Conservation (phyloP, 2,797 vertebrate genomes). For the Clangula hyemalis region DNA sequence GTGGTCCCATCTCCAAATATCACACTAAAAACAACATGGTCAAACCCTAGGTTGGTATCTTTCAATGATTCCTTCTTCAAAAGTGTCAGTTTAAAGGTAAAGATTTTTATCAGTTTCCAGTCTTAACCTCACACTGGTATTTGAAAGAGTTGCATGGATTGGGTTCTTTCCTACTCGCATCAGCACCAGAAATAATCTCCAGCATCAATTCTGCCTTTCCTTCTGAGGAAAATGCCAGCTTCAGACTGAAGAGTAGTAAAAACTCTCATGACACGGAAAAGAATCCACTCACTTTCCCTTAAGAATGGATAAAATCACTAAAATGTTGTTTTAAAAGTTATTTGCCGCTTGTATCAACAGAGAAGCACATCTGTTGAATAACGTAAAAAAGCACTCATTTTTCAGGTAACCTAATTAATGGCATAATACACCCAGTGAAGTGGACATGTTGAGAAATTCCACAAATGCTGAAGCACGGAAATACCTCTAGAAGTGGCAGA, state of each 20-base stretch:
- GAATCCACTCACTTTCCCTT: not conserved
- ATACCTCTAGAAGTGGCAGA: not conserved
- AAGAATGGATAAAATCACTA: not conserved
- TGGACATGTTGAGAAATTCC: not conserved
- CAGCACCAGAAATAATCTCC: constrained; percentile 4
- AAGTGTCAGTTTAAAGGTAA: constrained; percentile 60
- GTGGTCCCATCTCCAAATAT: constrained; percentile 42
- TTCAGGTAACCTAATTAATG: not conserved
- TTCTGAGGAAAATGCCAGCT: not conserved
- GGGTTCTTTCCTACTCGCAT: constrained; percentile 6
- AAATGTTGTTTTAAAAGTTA: not conserved
- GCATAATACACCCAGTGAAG: not conserved
- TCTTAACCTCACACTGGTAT: constrained; percentile 20
- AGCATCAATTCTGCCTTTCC: not conserved
- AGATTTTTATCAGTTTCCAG: constrained; percentile 43
- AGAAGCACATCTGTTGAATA: not conserved
- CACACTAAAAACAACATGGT: constrained; percentile 23
- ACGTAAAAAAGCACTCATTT: not conserved
- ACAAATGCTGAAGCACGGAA: not conserved
- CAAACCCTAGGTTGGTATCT: not conserved
- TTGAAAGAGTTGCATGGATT: not conserved
- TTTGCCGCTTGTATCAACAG: constrained; percentile 20
- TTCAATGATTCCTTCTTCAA: not conserved
- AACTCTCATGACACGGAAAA: constrained; percentile 5
- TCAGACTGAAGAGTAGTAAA: not conserved